Base-by-base conservation (phyloP, 2,888 invertebrate species). In the Nebria brevicollis region DNA sequence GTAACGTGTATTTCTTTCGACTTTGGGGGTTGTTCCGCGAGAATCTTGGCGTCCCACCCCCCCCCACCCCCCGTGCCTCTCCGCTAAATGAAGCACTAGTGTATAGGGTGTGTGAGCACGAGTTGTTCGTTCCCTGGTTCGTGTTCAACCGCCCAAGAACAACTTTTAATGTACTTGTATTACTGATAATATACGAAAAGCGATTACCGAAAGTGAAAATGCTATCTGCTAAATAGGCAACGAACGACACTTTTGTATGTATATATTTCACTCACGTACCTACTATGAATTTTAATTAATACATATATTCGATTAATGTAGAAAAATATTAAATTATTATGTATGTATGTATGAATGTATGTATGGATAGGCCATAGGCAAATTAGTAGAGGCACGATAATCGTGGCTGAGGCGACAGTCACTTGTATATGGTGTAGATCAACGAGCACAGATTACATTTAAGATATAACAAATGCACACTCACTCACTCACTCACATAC, bases 1-100 rank as follows among this genome's bases (percentile, higher is more conserved):
- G 83, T 83, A 83, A 83, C 83, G 83, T 83, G 82, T 81, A 83
- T 80, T 83, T 83, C 83, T 82, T 83, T 83, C 82, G 81, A 82
- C 82, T 82, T 66, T 34, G 66, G 25, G 66, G 11, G 15, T 7
- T 20, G 66, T 15, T 66, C 25, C 15, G 65, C 65, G 15, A 25
- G 66, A 25, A 20, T 15, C 66, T 66, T 66, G 10, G 13, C 13
- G 10, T 15, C 13, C 7, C 66, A 66, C 34, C 34, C 34, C 34
- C 2, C 54, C 79, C 10, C 15, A 13, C 83, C 66, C 82, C 75
- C 54, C 1, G 10, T 20, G 8, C 34, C 54, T 66, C 41, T 65
- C 75, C 5, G 34, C 34, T 75, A 65, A 15, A 65, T 20, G 20
- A 65, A 34, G 34, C 5, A 34, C 34, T 34, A 34, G 34, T 34